Base-by-base conservation (phyloP, 1,140 invertebrate genomes). In the Stratiolaelaps scimitus region DNA sequence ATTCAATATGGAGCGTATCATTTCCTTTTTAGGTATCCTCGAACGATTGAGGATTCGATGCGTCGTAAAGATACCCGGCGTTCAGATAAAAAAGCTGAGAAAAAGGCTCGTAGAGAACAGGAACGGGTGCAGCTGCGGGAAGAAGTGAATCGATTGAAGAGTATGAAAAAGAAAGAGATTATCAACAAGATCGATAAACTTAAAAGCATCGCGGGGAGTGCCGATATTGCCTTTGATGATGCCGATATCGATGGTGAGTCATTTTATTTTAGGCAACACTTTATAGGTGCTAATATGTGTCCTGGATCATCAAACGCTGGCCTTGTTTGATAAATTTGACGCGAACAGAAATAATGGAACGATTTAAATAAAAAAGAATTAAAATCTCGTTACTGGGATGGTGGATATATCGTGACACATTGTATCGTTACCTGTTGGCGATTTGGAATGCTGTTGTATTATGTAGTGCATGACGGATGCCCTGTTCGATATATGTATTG, bases 131-230 rank as follows among this genome's bases (percentile, higher is more conserved):
- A 60, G 20, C 26, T 60, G 53, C 26, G 20, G 26, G 53, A 60
- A 23, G 92, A 95, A 75, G 77, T 97, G 15, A 87, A 88, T 56
- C 79, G 87, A 69, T 74, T 94, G 1, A 90, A 93, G 76, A 85
- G 86, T 7, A 73, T 92, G 53, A 96, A 94, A 74, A 78, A 85
- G 53, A 86, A 88, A 75, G 92, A 97, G 77, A 92, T 96, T 67
- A 79, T 88, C 72, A 84, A 90, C 67, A 93, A 92, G 76, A 83
- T 97, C 53, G 80, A 84, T 43, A 85, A 88, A 75, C 76, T 97
- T 5, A 88, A 89, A 78, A 83, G 89, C 74, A 84, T 94, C n/a
- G 89, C 90, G 43, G 92, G 91, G 43, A 87, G 86, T 73, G 71
- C 75, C 26, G 34, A 69, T 64, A 60, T 81, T 66, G 75, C 79